Evolutionary conservation across 2,113 vertebrate species (phyloP), one percentile per base, ranked within the genome.

Genomic region (Canis aureus): DNA sequence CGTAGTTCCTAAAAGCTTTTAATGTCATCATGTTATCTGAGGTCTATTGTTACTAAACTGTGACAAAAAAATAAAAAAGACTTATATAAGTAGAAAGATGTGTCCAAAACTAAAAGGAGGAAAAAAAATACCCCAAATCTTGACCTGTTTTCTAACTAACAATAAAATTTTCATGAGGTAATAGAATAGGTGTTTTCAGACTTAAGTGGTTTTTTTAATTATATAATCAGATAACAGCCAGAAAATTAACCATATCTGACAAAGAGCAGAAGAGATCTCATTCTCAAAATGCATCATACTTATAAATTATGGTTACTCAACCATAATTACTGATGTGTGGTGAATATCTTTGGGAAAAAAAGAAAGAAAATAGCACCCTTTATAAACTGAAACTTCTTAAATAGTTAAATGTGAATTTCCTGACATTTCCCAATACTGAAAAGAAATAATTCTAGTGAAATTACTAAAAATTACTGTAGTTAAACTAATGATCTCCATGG

Each of bases 361-460:
- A 29, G 10, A 49, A 73, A 82, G 0, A 93, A 8, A n/a, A 82
- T 59, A 59, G 0, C 2, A 66, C 9, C 89, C 93, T 97, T 90
- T 51, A 7, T 91, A 62, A 12, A 89, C 27, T 25, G 32, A 57
- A 57, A 3, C 7, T 92, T 96, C 29, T 43, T 55, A 89, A 85
- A 62, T 0, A 80, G 3, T 59, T 94, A 62, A 38, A 32, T 83
- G 8, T n/a, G 8, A 29, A 59, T 95, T 95, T 94, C 35, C 15
- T 96, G 57, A 86, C 32, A 35, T 93, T 93, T 87, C 93, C 9
- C 55, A 64, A 13, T 67, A 11, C 95, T 95, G 23, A 64, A 62
- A 85, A 35, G 29, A 38, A 59, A 57, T 15, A 74, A 92, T 97
- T 97, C 2, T 43, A 3, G 25, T 53, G 53, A 94, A 84, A 55